Conservation (phyloP, 2,888 invertebrate genomes). For the Melinaea menophilus region DNA sequence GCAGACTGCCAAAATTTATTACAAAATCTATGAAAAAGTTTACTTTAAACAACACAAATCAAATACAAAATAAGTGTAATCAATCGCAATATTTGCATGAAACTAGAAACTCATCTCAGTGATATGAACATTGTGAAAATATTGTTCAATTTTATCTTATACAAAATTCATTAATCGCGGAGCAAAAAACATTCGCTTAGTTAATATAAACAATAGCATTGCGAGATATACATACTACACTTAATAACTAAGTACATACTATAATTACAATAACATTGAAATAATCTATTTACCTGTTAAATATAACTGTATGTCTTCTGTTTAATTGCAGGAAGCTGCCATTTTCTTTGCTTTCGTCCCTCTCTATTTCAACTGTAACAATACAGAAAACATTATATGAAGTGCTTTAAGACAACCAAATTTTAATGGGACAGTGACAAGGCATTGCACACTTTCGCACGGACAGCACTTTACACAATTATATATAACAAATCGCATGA, state of each 20-base stretch:
- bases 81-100: neutral
- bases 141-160: neutral
- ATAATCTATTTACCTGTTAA: constrained; percentile 24
- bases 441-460: constrained; percentile 38
- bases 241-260: neutral
- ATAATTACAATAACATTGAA: constrained; percentile 1
- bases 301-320: neutral
- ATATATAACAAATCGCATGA: constrained; percentile 38
- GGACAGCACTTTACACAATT: constrained; percentile 17
- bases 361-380: constrained; percentile 37
- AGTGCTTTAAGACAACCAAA: constrained; percentile 15
- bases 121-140: neutral
- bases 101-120: too few relatives aligned
- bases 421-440: constrained; percentile 25
- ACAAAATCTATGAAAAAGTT: constrained; percentile 29
- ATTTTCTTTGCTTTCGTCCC: neutral
- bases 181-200: constrained; percentile 11
- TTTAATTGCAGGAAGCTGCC: neutral
- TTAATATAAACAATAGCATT: constrained; percentile 16
- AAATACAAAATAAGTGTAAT: neutral
- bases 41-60: constrained; percentile 42
- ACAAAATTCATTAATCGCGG: constrained; percentile 1
- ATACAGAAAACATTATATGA: constrained; percentile 44
- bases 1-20: constrained; percentile 38
- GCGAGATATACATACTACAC: constrained; percentile 1